Evolutionary conservation across 2,797 vertebrate species (phyloP).

Genomic region (Tauraco hartlaubi): DNA sequence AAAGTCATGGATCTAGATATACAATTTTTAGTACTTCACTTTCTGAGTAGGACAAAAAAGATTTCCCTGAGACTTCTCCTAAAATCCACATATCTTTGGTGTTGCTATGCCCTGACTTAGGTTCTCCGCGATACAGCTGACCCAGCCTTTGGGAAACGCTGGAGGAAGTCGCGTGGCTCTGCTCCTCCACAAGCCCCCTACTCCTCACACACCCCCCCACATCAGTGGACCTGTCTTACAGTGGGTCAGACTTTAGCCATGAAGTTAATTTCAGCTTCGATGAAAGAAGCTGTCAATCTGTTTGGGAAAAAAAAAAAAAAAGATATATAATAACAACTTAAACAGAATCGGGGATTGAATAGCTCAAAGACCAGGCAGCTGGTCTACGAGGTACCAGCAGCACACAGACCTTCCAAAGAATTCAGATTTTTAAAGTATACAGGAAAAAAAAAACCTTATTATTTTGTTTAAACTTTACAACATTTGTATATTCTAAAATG

Average conservation of each 20-base stretch:
- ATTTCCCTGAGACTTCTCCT: background rate
- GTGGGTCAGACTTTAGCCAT: background rate
- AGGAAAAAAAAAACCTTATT: rapidly evolving
- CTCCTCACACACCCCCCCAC: background rate
- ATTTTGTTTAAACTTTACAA: background rate
- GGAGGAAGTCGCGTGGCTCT: background rate
- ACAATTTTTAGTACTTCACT: background rate
- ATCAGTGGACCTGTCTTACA: background rate
- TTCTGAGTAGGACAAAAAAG: background rate
- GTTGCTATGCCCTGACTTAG: background rate
- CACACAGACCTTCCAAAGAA: background rate
- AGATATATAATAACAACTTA: background rate
- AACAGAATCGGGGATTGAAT: background rate
- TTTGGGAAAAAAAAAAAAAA: background rate
- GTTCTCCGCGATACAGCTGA: background rate
- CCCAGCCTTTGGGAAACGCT: background rate
- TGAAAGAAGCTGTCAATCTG: conserved; percentile 44
- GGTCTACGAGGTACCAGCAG: background rate
- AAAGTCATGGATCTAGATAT: background rate
- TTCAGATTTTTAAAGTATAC: background rate
- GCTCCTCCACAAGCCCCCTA: background rate
- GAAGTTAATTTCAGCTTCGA: conserved; percentile 53
- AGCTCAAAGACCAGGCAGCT: background rate
- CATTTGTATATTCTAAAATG: background rate
- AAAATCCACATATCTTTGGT: background rate